Percentiles rank a stretch among this genome's conserved stretches.
Evolutionary conservation across 2,888 invertebrate genomes (phyloP).

Genomic region (Scaptomyza cyrtandrae): DNA sequence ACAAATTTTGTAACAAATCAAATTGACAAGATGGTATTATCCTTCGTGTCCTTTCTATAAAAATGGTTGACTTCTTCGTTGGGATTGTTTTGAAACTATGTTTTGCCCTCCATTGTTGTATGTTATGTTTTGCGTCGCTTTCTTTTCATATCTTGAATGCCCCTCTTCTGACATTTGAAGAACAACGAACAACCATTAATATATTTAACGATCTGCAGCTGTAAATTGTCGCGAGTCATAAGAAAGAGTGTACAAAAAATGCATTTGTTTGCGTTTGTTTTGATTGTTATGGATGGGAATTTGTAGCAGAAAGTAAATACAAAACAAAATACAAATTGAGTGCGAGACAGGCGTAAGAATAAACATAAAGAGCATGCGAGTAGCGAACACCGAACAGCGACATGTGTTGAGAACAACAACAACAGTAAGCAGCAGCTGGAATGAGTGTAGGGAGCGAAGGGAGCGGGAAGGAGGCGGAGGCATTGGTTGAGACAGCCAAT

Average conservation of each 20-base stretch:
- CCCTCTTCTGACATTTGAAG: not conserved
- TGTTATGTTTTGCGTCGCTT: not conserved
- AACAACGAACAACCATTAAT: not conserved
- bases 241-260: not conserved
- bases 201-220: not conserved
- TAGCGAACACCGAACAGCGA: conserved; percentile 31
- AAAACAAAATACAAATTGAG: conserved; percentile 46
- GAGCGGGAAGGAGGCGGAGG: not conserved
- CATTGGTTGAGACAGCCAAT: conserved; percentile 54
- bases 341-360: not conserved
- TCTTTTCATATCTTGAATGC: not conserved
- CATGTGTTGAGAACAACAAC: conserved; percentile 3
- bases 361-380: conserved; percentile 21
- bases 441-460: conserved; percentile 3
- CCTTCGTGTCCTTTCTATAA: not conserved
- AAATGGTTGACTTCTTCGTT: not conserved
- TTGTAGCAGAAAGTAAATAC: conserved; percentile 26
- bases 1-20: not conserved
- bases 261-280: not conserved
- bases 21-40: not conserved
- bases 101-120: not conserved
- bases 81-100: not conserved
- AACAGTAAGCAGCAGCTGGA: conserved; percentile 33
- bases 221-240: not conserved
- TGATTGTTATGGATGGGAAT: conserved; percentile 1